phyloP scores from a whole-genome alignment of 2,797 vertebrate genomes.

The Amniataba percoides region DNA sequence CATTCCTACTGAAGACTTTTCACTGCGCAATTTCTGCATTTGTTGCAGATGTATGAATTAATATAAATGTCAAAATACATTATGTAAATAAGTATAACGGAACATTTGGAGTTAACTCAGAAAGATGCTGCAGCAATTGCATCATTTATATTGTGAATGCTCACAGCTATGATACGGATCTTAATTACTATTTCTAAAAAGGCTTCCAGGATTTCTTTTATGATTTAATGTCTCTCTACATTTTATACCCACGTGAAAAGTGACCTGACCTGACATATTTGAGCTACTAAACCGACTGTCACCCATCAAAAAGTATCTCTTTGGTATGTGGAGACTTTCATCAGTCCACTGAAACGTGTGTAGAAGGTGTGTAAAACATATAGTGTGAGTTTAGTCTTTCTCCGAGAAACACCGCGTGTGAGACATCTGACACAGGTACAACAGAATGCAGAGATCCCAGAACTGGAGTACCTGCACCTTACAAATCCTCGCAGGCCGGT shows the following conservation, averaged over 20 bases:
- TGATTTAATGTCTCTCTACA: background rate
- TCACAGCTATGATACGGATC: background rate
- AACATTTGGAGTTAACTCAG: constrained; percentile 30
- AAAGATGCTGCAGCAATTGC: constrained; percentile 20
- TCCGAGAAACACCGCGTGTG: constrained; percentile 8
- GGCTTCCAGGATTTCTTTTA: too few relatives aligned
- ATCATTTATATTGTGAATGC: background rate
- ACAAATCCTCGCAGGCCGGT: background rate
- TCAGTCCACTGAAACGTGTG: constrained; percentile 32
- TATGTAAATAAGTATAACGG: background rate
- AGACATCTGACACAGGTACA: constrained; percentile 38
- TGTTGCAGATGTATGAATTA: constrained; percentile 17
- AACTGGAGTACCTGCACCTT: constrained; percentile 6
- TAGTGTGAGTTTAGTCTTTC: background rate
- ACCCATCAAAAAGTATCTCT: background rate
- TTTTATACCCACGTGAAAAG: background rate
- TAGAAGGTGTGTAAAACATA: constrained; percentile 5
- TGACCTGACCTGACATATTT: constrained; percentile 1
- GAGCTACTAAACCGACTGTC: background rate
- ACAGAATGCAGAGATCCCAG: constrained; percentile 39
- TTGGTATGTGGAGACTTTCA: constrained; percentile 18
- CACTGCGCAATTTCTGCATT: constrained; percentile 10
- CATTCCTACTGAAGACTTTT: constrained; percentile 15
- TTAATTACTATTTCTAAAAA: background rate
- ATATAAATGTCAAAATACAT: constrained; percentile 20